These are phyloP conservation scores for Drosophila chauvacae DNA, from an alignment of 1,140 invertebrate species.

Conservation along the genomic window DNA sequence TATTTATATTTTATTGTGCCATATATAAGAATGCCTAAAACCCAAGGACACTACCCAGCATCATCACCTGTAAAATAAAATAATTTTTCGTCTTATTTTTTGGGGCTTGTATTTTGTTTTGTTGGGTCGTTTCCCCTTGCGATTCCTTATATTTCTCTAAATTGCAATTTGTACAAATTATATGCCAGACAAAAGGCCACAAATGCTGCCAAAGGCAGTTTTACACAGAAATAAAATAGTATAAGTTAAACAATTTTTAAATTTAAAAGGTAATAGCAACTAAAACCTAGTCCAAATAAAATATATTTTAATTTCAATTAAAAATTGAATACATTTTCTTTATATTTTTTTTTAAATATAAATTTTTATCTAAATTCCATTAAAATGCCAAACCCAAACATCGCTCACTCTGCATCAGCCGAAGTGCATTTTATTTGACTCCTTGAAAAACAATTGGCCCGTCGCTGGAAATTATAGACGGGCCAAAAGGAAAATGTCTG, in stretches of 20 bases:
- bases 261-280: background rate
- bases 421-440: slow-evolving; percentile 78
- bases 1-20: no score
- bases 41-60: background rate
- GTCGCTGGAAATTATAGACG: slow-evolving; percentile 47
- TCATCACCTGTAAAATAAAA: slow-evolving; percentile 33
- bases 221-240: background rate
- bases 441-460: slow-evolving; percentile 50
- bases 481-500: slow-evolving; percentile 66
- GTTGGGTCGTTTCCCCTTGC: slow-evolving; percentile 2
- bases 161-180: slow-evolving; percentile 82
- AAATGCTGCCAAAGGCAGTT: slow-evolving; percentile 55
- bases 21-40: background rate
- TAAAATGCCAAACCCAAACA: background rate
- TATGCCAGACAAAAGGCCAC: slow-evolving; percentile 74
- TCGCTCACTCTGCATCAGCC: background rate
- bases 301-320: background rate
- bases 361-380: background rate
- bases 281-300: background rate
- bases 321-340: background rate
- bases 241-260: background rate
- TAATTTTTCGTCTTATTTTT: slow-evolving; percentile 23
- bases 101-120: slow-evolving; percentile 14
- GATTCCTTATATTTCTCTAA: slow-evolving; percentile 79
- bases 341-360: background rate